phyloP scores from a whole-genome alignment of 2,888 invertebrate genomes.

The Phanerotoma sp. region DNA sequence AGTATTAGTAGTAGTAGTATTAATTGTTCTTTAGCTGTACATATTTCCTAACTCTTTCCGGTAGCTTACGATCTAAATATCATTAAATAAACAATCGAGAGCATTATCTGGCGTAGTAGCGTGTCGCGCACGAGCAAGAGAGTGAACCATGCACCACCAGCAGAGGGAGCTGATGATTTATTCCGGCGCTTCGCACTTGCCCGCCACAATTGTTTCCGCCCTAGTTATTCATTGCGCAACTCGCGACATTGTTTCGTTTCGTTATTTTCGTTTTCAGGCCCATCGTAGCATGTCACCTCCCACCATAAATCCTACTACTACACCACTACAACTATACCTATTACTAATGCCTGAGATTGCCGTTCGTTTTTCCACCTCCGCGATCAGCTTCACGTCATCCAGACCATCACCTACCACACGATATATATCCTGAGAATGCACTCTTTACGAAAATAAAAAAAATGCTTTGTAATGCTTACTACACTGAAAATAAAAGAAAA shows the following conservation, averaged over 20 bases:
- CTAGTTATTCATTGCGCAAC: conserved; percentile 55
- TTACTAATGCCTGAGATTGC: conserved; percentile 4
- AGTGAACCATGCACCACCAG: no score
- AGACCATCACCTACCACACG: conserved; percentile 33
- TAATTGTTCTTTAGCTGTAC: no score
- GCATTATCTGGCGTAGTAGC: no score
- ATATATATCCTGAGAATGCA: conserved; percentile 8
- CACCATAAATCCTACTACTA: conserved; percentile 18
- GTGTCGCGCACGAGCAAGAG: no score
- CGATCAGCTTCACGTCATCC: conserved; percentile 8
- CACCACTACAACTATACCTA: background rate
- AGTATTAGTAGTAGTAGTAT: no score
- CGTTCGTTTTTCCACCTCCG: background rate
- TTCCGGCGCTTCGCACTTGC: conserved; percentile 56
- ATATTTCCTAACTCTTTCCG: no score
- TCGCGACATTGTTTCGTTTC: conserved; percentile 55
- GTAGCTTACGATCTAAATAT: no score
- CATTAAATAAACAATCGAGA: no score
- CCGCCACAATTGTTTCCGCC: conserved; percentile 57
- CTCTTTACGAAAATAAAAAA: no score
- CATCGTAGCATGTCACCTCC: conserved; percentile 55
- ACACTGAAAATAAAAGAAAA: no score
- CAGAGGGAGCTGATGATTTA: no score
- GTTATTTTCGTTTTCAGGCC: conserved; percentile 57
- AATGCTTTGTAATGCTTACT: no score